Base-by-base conservation (phyloP, 1,140 invertebrate species). In the Parasteatoda tepidariorum region DNA sequence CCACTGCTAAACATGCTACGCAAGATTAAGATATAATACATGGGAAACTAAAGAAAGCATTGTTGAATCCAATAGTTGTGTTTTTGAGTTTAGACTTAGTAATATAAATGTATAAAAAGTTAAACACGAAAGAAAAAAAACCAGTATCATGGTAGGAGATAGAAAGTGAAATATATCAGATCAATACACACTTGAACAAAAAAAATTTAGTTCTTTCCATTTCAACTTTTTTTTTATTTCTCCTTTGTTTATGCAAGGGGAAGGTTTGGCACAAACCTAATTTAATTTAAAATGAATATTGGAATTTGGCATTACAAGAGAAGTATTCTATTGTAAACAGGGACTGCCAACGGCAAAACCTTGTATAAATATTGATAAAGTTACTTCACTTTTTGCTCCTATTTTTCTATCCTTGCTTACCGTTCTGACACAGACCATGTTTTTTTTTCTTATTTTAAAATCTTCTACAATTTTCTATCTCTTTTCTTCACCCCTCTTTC, bases 201-300 rank as follows among this genome's bases (percentile, higher is more conserved):
- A 24, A 54, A 73, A 73, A 73, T 22, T 24, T 26, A 57, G 31
- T 55, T 41, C 41, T 68, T 26, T 71, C 7, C 28, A n/a, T 61
- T 33, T 18, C 48, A 4, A 28, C 30, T 31, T 54, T 48, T 54
- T 48, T 34, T 41, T n/a, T n/a, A n/a, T n/a, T 64, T 30, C 38
- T 41, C 66, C 71, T 71, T 71, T 82, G 67, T 71, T 82, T 71
- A 70, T 71, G 67, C 54, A 68, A n/a, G 54, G 15, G 66, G 73
- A 41, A 54, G 38, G 26, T n/a, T n/a, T 33, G 55, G 55, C 66
- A 55, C 30, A 71, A 82, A 82, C 78, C 78, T 82, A 82, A 82
- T 82, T 82, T 82, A 82, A 82, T 82, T 82, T 82, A 82, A 82
- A 82, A 82, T 82, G 78, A 82, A 82, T 71, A 82, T 71, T 82